Evolutionary conservation across 2,797 vertebrate genomes (phyloP).

Genomic region (Eremophila alpestris): DNA sequence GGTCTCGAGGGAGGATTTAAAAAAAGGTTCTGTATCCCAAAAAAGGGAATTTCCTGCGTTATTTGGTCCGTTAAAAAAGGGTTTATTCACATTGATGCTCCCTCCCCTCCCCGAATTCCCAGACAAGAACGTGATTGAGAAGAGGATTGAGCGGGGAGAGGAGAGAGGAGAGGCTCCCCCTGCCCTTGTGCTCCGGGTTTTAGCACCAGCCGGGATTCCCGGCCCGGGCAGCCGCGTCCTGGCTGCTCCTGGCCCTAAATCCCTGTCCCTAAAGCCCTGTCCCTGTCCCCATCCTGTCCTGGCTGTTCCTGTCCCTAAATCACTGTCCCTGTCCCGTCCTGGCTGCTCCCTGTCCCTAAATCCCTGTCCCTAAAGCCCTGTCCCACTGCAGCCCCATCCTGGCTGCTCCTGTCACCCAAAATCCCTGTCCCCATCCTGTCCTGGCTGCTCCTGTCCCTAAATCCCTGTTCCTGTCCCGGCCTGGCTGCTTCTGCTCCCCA

Average conservation of each 20-base stretch:
- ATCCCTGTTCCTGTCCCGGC: too few relatives aligned
- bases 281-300: neutral
- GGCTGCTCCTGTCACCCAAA: too few relatives aligned
- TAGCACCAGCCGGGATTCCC: slow-evolving; percentile 37
- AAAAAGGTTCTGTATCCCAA: slow-evolving; percentile 46
- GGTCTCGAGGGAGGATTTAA: slow-evolving; percentile 32
- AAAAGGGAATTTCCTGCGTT: slow-evolving; percentile 35
- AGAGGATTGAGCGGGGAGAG: neutral
- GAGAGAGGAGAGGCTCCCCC: neutral
- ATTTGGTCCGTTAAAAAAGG: slow-evolving; percentile 73
- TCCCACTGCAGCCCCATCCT: too few relatives aligned
- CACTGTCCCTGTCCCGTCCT: too few relatives aligned
- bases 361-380: too few relatives aligned
- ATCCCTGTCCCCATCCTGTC: too few relatives aligned
- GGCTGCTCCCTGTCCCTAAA: too few relatives aligned
- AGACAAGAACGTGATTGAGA: neutral
- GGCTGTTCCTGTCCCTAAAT: too few relatives aligned
- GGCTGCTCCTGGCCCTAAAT: neutral
- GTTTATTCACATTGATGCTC: slow-evolving; percentile 67
- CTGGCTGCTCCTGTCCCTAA: too few relatives aligned
- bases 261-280: neutral
- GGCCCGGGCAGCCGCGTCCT: neutral
- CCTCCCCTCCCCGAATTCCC: neutral
- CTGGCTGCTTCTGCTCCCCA: too few relatives aligned
- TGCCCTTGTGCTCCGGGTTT: slow-evolving; percentile 10